phyloP scores from a whole-genome alignment of 2,888 invertebrate species.

The Xylocampa areola region DNA sequence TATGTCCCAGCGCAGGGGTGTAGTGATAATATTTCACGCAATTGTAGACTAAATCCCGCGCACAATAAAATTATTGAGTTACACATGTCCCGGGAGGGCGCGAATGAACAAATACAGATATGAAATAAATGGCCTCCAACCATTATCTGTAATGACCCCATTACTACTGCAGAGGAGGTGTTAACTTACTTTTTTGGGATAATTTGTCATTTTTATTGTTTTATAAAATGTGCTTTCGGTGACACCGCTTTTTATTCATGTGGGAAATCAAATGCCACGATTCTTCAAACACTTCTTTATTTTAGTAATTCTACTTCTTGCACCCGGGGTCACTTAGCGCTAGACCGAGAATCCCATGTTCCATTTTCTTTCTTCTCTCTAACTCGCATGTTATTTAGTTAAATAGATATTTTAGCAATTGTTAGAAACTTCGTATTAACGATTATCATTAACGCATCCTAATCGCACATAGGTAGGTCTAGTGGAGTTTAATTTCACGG shows the following conservation, averaged over 20 bases:
- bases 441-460: too few species aligned
- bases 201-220: conserved; percentile 62
- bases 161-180: conserved; percentile 70
- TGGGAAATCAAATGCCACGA: too few species aligned
- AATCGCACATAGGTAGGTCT: too few species aligned
- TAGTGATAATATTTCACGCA: conserved; percentile 83
- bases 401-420: too few species aligned
- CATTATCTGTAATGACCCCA: conserved; percentile 78
- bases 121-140: conserved; percentile 77
- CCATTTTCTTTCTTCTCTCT: too few species aligned
- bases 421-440: too few species aligned
- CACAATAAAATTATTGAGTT: conserved; percentile 81
- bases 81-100: conserved; percentile 77
- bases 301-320: too few species aligned
- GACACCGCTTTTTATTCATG: conserved; percentile 17
- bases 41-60: conserved; percentile 79
- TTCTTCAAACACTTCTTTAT: too few species aligned
- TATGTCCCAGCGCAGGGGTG: conserved; percentile 64
- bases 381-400: too few species aligned
- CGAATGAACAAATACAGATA: conserved; percentile 85
- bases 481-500: too few species aligned
- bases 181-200: conserved; percentile 64
- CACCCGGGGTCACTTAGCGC: too few species aligned
- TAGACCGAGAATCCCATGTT: too few species aligned
- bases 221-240: conserved; percentile 30